phyloP scores from a whole-genome alignment of 2,113 vertebrate genomes.

The Pogonocichla stellata region DNA sequence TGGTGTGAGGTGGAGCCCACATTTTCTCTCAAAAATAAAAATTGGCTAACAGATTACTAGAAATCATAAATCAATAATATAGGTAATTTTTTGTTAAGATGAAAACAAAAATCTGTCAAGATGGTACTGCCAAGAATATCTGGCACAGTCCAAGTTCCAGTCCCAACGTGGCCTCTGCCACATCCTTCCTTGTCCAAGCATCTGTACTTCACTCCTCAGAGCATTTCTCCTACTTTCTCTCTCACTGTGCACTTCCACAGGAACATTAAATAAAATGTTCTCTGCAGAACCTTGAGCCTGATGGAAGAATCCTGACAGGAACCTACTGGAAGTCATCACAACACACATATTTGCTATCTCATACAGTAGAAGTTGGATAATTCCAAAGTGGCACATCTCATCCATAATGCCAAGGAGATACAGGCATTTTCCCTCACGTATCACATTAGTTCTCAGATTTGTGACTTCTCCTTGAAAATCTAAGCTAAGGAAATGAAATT shows the following conservation, averaged over 20 bases:
- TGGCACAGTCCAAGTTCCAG: not conserved
- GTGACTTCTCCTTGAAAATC: not conserved
- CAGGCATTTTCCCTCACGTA: not conserved
- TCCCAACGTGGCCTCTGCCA: accelerated
- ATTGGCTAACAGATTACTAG: not conserved
- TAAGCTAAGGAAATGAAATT: not conserved
- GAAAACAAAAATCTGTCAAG: not conserved
- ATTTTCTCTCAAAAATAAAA: not conserved
- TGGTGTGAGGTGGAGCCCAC: accelerated
- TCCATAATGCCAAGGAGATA: not conserved
- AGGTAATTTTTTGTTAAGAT: not conserved
- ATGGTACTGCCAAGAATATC: not conserved
- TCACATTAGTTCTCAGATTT: not conserved
- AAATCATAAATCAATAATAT: not conserved
- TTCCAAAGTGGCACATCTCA: not conserved
- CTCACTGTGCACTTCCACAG: not conserved
- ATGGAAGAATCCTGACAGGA: not conserved
- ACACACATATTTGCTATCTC: not conserved
- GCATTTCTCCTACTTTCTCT: not conserved
- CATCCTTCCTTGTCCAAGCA: not conserved
- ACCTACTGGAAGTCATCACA: not conserved
- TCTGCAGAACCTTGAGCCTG: not conserved
- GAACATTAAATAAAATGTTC: not conserved
- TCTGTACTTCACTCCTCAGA: not conserved
- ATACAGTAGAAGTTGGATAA: not conserved